Evolutionary conservation across 1,140 invertebrate species (phyloP), one percentile per base, ranked within the genome.

Genomic region (Phocides pigmalion): DNA sequence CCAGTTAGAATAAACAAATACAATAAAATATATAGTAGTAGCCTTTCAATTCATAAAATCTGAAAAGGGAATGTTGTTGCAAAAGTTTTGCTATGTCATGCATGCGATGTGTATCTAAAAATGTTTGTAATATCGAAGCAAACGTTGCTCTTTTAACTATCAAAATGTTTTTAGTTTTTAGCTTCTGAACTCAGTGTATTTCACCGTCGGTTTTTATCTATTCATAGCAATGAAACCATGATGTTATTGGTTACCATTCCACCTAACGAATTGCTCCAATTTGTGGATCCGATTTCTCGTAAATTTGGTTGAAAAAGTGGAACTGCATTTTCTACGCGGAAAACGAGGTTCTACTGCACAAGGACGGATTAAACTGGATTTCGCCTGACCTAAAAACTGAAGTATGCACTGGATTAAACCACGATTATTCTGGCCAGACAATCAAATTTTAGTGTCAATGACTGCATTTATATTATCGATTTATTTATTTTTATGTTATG

Each of bases 181-280:
- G 14, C 12, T 39, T 61, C 20, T 39, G 44, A 61, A 61, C 35
- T 47, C 28, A 53, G 28, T 49, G 58, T 39, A 61, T 22, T 46
- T 49, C 44, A 61, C 49, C 35, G 46, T 44, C 32, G 32, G 44
- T 49, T 61, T 61, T 54, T 37, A 20, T 35, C 44, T 49, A 61
- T 61, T 61, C 58, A 61, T 37, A 37, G 44, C 44, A 17, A 49
- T 14, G 19, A 32, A 49, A 49, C 58, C 58, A 39, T 37, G 44
- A 49, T 49, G 58, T 61, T 49, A 61, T 61, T 61, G 56, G 56
- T 61, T 20, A 61, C 56, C 44, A 61, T 61, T 61, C 56, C 56
- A 49, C 41, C 54, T 59, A 59, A 59, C 56, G 56, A 59, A 59
- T 59, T 47, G 56, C 56, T 59, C 56, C 56, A 59, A 47, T 59